Evolutionary conservation across 2,113 vertebrate species (phyloP), one percentile per base, ranked within the genome.

Genomic region (Xiphophorus maculatus): DNA sequence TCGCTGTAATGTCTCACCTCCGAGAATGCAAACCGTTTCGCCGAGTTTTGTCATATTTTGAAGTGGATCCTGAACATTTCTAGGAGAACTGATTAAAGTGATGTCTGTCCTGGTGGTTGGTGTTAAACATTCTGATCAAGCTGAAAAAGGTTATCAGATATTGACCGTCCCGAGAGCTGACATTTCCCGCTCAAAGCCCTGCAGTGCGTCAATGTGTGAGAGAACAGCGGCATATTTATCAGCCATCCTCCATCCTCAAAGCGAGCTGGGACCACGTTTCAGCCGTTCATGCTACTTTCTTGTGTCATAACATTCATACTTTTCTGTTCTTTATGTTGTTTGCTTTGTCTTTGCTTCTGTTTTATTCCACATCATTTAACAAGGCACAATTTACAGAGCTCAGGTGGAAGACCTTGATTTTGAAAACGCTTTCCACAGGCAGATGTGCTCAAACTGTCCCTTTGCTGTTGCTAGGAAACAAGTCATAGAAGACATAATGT

Each of bases 141-240:
- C 74, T 40, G 75, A 81, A 69, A 86, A 89, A 90, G 85, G 83
- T 87, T 88, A 88, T 84, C 81, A 84, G 81, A 76, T 88, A 87
- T 86, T 84, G 81, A 90, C 58, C 73, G 71, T 78, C 84, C 67
- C 73, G 77, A 73, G 33, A 87, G 83, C 76, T 90, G 89, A 92
- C 89, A 90, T 90, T 92, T 88, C 67, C 78, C 37, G 30, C 48
- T 48, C 54, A 79, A 84, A 82, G 77, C 76, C 79, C 76, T 35
- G 84, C 78, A 86, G 80, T 30, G 75, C 64, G 58, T 69, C 33
- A 54, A 51, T 65, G 76, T 77, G 42, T 15, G 79, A 77, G 79
- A 74, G 68, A 78, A 54, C 67, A 70, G 87, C 71, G 66, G 79
- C 78, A 82, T 84, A 75, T 88, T 81, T 76, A 83, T 74, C 51